Base-by-base conservation (phyloP, 1,140 invertebrate genomes). In the Drosophila takahashii region DNA sequence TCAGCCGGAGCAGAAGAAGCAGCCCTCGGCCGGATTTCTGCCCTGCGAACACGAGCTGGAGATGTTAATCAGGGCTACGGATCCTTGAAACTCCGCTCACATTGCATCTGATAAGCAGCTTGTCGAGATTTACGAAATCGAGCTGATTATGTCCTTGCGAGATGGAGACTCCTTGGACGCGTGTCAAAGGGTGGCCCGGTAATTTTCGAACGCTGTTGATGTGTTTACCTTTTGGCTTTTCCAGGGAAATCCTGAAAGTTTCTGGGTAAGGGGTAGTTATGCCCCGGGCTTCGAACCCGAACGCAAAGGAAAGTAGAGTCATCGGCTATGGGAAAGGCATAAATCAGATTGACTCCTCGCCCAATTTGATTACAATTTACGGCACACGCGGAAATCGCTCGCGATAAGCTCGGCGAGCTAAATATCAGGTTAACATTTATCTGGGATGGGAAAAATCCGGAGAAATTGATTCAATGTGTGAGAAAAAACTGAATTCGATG, bases 91-190 rank as follows among this genome's bases (percentile, higher is more conserved):
- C 85, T 61, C 85, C 45, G 84, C 84, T 89, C 84, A 78, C 80
- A 90, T 90, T 89, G 89, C 85, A 90, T 89, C 80, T 69, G 84
- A 89, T 89, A 89, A 89, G 84, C 84, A 85, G 85, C 85, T 89
- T 89, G 85, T 89, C 84, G 85, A 89, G 84, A 89, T 90, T 90
- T 90, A 89, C 85, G 84, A 84, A 89, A 89, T 84, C 85, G 84
- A 89, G 85, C 80, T 89, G 80, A 87, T 87, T 89, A 89, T 77
- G 84, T 81, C 79, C 66, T 77, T 72, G 64, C 50, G 70, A 70
- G 54, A 50, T 62, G 51, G 42, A 37, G 51, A n/a, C 50, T 56
- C 26, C 58, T 27, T 26, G 42, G 18, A 42, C 79, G 80, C 65
- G 77, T 71, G 84, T 83, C 67, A 89, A 87, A 83, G 84, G 84